These are phyloP conservation scores for Enteromius trimaculatus DNA, from an alignment of 2,797 vertebrate genomes.

Conservation along the genomic window DNA sequence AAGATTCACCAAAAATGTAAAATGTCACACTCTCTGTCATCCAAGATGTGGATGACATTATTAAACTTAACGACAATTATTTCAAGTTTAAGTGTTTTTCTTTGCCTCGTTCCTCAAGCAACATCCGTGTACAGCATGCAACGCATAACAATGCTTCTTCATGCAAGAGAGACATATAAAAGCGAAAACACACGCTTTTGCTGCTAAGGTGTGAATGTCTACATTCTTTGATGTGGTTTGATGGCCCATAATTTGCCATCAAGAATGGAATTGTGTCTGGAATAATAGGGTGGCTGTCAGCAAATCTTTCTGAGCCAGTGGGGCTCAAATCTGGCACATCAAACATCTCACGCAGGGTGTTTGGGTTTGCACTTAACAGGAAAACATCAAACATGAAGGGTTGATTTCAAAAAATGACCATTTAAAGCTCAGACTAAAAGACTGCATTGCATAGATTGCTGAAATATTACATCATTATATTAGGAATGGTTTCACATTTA, in stretches of 20 bases:
- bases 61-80: background rate
- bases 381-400: slow-evolving; percentile 70
- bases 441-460: slow-evolving; percentile 63
- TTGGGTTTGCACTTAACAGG: slow-evolving; percentile 57
- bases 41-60: too few species aligned
- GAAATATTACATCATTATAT: slow-evolving; percentile 70
- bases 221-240: slow-evolving; percentile 72
- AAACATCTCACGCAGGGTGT: slow-evolving; percentile 66
- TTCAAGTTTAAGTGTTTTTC: background rate
- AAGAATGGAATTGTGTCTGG: slow-evolving; percentile 52
- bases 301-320: slow-evolving; percentile 58
- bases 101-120: background rate
- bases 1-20: too few species aligned
- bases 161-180: background rate
- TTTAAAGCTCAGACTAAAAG: slow-evolving; percentile 65
- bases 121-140: background rate
- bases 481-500: slow-evolving; percentile 51
- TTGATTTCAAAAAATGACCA: slow-evolving; percentile 56
- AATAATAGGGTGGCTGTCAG: slow-evolving; percentile 62
- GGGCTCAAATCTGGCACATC: slow-evolving; percentile 75
- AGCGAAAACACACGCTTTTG: background rate
- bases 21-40: too few species aligned
- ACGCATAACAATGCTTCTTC: background rate
- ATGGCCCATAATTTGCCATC: slow-evolving; percentile 65
- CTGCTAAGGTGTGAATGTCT: slow-evolving; percentile 1